These are phyloP conservation scores for Harpagifer antarcticus DNA, from an alignment of 2,797 vertebrate genomes.

Conservation along the genomic window DNA sequence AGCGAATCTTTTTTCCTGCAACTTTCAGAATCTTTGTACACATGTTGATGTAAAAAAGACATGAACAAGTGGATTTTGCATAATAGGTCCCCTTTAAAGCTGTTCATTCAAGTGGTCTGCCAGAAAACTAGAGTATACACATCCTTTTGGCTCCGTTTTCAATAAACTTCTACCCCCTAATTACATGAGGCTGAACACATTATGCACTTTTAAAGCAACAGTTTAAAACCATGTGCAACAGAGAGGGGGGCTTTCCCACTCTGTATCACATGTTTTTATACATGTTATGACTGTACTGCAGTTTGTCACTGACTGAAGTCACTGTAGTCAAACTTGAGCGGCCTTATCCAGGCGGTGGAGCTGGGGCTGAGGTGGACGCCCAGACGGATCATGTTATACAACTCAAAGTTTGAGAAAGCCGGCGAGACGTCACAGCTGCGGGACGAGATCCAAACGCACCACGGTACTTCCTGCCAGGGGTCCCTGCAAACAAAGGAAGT, in stretches of 20 bases:
- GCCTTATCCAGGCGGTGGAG: slow-evolving; percentile 58
- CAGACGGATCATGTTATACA: slow-evolving; percentile 75
- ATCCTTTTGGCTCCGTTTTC: too few species aligned
- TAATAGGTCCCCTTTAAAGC: too few species aligned
- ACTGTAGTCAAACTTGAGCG: slow-evolving; percentile 68
- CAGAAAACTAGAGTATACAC: too few species aligned
- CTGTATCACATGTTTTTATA: neutral
- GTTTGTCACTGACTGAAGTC: slow-evolving; percentile 71
- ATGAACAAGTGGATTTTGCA: too few species aligned
- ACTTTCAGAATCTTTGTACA: too few species aligned
- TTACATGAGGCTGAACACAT: too few species aligned
- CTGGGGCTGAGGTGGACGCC: slow-evolving; percentile 59
- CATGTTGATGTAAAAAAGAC: too few species aligned
- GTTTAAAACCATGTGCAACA: neutral
- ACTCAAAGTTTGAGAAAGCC: slow-evolving; percentile 62
- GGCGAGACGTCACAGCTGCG: slow-evolving; percentile 75
- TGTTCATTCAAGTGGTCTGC: too few species aligned
- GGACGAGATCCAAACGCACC: slow-evolving; percentile 73
- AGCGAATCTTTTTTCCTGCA: too few species aligned
- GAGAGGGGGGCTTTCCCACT: too few species aligned
- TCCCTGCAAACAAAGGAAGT: slow-evolving; percentile 43
- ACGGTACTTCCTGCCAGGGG: slow-evolving; percentile 75
- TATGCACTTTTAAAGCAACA: neutral
- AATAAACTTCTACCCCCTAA: too few species aligned
- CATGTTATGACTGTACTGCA: neutral